phyloP scores from a whole-genome alignment of 2,113 vertebrate species.

The Datnioides undecimradiatus region DNA sequence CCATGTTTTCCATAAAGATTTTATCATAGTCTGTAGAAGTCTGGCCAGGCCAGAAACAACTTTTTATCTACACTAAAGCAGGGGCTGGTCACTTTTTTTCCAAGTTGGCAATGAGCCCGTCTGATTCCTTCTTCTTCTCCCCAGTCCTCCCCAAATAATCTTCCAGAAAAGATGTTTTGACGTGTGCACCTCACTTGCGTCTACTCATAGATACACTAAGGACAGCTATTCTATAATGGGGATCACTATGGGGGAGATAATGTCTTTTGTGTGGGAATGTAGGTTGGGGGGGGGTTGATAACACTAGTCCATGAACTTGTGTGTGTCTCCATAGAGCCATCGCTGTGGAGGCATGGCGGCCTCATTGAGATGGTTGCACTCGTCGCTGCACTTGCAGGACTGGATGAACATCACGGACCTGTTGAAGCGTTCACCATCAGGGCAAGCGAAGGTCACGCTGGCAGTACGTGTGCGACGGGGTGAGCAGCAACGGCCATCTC shows the following conservation, averaged over 20 bases:
- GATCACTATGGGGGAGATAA: slow-evolving; percentile 41
- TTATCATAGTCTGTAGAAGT: slow-evolving; percentile 31
- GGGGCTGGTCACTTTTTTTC: slow-evolving; percentile 40
- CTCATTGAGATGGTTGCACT: slow-evolving; percentile 85
- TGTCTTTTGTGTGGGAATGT: slow-evolving; percentile 60
- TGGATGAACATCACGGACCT: slow-evolving; percentile 87
- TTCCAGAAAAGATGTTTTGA: slow-evolving; percentile 47
- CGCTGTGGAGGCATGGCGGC: slow-evolving; percentile 80
- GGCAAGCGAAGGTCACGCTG: slow-evolving; percentile 83
- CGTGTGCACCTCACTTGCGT: slow-evolving; percentile 40
- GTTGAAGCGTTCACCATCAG: slow-evolving; percentile 82
- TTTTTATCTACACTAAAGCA: slow-evolving; percentile 63
- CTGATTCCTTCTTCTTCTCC: slow-evolving; percentile 36
- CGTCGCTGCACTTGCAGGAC: slow-evolving; percentile 87
- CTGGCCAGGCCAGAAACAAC: slow-evolving; percentile 13
- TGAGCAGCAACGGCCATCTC: slow-evolving; percentile 87
- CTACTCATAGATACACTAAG: slow-evolving; percentile 73
- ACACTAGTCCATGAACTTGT: slow-evolving; percentile 86
- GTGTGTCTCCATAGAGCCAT: slow-evolving; percentile 86
- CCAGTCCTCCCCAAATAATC: slow-evolving; percentile 39
- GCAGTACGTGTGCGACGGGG: slow-evolving; percentile 85
- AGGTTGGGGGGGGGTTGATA: not conserved
- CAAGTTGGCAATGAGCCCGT: slow-evolving; percentile 20
- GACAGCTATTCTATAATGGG: slow-evolving; percentile 77
- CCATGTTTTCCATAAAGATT: slow-evolving; percentile 40